Percentiles rank a stretch among this genome's conserved stretches.
These are phyloP conservation scores for Stigmatopora nigra DNA, from an alignment of 2,113 vertebrate species.

Conservation along the genomic window DNA sequence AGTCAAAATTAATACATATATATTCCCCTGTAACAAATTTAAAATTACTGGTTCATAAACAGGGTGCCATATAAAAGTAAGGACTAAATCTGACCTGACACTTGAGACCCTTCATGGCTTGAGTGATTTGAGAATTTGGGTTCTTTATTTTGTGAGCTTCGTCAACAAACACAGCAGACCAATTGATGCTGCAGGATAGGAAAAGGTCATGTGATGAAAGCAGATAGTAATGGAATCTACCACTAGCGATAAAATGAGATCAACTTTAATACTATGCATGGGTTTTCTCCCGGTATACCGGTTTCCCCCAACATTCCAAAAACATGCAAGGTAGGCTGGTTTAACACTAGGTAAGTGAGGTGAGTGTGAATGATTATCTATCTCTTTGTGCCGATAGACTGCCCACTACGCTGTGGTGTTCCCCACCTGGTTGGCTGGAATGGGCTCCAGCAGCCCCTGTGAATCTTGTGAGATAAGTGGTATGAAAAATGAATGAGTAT, in stretches of 20 bases:
- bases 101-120: slow-evolving; percentile 84
- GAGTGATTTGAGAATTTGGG: slow-evolving; percentile 85
- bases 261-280: neutral
- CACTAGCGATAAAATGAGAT: neutral
- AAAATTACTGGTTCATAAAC: neutral
- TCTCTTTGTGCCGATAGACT: no score
- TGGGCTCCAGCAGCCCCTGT: no score
- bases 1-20: neutral
- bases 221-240: neutral
- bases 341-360: no score
- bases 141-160: slow-evolving; percentile 96
- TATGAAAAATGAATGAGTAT: no score
- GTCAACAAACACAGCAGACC: slow-evolving; percentile 90
- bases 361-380: no score
- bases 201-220: neutral
- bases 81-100: slow-evolving; percentile 71
- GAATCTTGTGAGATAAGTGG: no score
- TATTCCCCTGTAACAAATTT: neutral
- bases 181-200: slow-evolving; percentile 72
- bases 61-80: neutral
- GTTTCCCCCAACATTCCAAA: no score
- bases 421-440: no score
- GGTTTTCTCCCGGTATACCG: no score
- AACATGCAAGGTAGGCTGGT: no score
- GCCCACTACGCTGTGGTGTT: neutral